Percentiles rank a stretch among this genome's conserved stretches.
Evolutionary conservation across 1,140 invertebrate genomes (phyloP).

Genomic region (Lethocerus indicus): DNA sequence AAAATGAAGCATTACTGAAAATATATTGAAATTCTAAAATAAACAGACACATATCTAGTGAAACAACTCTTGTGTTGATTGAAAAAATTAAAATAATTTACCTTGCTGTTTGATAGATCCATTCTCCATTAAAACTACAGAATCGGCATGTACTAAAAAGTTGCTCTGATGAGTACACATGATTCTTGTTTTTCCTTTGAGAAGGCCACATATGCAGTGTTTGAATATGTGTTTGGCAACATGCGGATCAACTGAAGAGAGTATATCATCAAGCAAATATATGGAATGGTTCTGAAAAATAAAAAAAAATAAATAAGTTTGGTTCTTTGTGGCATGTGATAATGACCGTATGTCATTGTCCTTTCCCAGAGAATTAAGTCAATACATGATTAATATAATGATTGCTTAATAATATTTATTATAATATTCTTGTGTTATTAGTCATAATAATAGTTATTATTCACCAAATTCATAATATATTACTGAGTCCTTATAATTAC

Average conservation of each 20-base stretch:
- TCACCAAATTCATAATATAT: too few relatives aligned
- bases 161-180: constrained; percentile 73
- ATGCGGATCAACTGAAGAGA: constrained; percentile 76
- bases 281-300: constrained; percentile 41
- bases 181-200: constrained; percentile 67
- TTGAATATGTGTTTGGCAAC: constrained; percentile 73
- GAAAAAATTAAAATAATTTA: constrained; percentile 17
- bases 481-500: too few relatives aligned
- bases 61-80: background rate
- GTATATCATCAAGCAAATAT: constrained; percentile 86
- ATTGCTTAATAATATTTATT: too few relatives aligned
- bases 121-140: constrained; percentile 52
- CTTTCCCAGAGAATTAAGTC: too few relatives aligned
- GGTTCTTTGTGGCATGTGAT: too few relatives aligned
- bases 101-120: constrained; percentile 51
- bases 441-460: too few relatives aligned
- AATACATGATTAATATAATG: too few relatives aligned
- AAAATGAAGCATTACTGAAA: background rate
- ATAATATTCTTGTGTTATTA: too few relatives aligned
- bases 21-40: too few relatives aligned
- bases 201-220: constrained; percentile 62
- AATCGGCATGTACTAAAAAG: constrained; percentile 59
- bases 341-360: too few relatives aligned
- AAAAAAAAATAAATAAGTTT: constrained; percentile 7
- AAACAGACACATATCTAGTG: too few relatives aligned